Conservation (phyloP, 2,888 invertebrate species). For the Sphecodes monilicornis region DNA sequence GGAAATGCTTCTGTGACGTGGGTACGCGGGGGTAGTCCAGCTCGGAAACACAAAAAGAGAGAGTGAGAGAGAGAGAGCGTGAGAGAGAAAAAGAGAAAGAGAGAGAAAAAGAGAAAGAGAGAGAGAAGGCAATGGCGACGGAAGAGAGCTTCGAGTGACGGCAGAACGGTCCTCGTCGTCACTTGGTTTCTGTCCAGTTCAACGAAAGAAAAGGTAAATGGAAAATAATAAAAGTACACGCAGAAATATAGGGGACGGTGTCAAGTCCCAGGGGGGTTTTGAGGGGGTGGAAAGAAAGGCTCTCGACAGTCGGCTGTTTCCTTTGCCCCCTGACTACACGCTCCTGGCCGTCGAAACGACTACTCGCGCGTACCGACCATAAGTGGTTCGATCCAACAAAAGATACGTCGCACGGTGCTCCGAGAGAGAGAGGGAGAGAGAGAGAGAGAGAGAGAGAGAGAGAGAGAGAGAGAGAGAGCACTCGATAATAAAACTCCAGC, state of each 20-base stretch:
- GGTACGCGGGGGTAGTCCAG: background rate
- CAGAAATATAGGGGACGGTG: background rate
- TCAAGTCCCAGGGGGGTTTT: background rate
- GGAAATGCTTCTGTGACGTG: constrained; percentile 39
- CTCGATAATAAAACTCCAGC: constrained; percentile 5
- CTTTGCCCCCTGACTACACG: constrained; percentile 35
- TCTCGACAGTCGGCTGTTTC: constrained; percentile 23
- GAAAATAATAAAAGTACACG: constrained; percentile 30
- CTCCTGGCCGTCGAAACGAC: constrained; percentile 1
- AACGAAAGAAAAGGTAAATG: constrained; percentile 18
- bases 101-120: background rate
- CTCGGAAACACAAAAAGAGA: background rate
- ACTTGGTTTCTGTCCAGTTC: constrained; percentile 11
- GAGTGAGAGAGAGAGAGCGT: background rate
- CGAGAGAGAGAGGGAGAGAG: background rate
- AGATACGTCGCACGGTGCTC: constrained; percentile 4
- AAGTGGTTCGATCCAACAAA: constrained; percentile 3
- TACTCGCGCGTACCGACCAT: background rate
- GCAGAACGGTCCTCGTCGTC: constrained; percentile 21
- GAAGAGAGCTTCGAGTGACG: constrained; percentile 10
- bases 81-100: background rate
- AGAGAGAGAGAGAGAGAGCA: background rate
- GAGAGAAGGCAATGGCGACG: background rate
- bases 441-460: too few species aligned
- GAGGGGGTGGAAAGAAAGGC: constrained; percentile 9